Conservation (phyloP, 2,888 invertebrate species). For the Fragum fragum region DNA sequence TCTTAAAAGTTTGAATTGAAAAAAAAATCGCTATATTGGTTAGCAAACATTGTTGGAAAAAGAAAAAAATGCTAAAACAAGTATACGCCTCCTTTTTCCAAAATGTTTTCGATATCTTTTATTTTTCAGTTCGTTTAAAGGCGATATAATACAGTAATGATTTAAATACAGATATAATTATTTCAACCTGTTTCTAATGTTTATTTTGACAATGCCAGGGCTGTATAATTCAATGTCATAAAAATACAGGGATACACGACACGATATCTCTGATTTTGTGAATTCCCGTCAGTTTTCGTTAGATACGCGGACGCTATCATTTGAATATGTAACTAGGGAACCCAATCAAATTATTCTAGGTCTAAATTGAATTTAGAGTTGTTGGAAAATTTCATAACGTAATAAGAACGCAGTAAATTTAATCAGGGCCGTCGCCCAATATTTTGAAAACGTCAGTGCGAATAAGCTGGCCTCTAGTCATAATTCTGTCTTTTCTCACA, state of each 20-base stretch:
- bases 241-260: not conserved
- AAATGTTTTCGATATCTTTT: too few relatives aligned
- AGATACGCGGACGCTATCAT: constrained; percentile 2
- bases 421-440: constrained; percentile 1
- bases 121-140: too few relatives aligned
- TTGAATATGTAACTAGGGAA: constrained; percentile 26
- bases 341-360: constrained; percentile 12
- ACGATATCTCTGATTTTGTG: not conserved
- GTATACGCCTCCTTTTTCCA: too few relatives aligned
- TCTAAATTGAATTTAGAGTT: constrained; percentile 21
- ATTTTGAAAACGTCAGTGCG: constrained; percentile 21
- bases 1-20: too few relatives aligned
- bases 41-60: too few relatives aligned
- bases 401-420: constrained; percentile 18
- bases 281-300: constrained; percentile 12
- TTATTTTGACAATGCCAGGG: too few relatives aligned
- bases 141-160: too few relatives aligned
- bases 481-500: not conserved
- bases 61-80: too few relatives aligned
- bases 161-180: too few relatives aligned
- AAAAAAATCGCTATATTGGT: too few relatives aligned
- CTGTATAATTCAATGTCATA: not conserved
- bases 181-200: too few relatives aligned
- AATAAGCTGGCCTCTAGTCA: not conserved
- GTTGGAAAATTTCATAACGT: constrained; percentile 21